Conservation (phyloP, 2,888 invertebrate genomes). For the Phlogophora meticulosa region DNA sequence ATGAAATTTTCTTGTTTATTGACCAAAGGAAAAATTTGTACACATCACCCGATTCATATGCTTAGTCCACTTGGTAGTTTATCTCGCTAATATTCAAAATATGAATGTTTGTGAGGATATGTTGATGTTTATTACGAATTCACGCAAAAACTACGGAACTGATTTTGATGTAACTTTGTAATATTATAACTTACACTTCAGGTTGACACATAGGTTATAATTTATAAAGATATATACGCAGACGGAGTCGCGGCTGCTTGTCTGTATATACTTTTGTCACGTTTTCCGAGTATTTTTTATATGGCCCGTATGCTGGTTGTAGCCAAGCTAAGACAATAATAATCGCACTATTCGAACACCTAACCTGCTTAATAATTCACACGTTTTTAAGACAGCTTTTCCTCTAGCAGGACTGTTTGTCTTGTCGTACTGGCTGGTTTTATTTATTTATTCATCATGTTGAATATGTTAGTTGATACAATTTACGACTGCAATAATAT, state of each 20-base stretch:
- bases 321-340: not conserved
- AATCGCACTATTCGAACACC: not conserved
- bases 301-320: not conserved
- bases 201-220: too few relatives aligned
- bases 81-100: not conserved
- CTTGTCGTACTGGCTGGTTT: slow-evolving; percentile 9
- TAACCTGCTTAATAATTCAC: not conserved
- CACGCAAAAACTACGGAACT: too few relatives aligned
- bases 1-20: not conserved
- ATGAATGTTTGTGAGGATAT: not conserved
- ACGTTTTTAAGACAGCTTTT: not conserved
- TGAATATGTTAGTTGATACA: slow-evolving; percentile 44
- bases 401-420: slow-evolving; percentile 3
- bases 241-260: too few relatives aligned
- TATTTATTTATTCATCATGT: slow-evolving; percentile 45
- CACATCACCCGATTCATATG: not conserved
- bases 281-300: not conserved
- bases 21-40: not conserved
- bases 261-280: not conserved
- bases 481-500: slow-evolving; percentile 59
- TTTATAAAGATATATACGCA: too few relatives aligned
- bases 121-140: too few relatives aligned
- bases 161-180: too few relatives aligned
- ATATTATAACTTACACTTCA: too few relatives aligned
- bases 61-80: not conserved